Evolutionary conservation across 2,113 vertebrate genomes (phyloP).

Genomic region (Pseudorhombus dupliciocellatus): DNA sequence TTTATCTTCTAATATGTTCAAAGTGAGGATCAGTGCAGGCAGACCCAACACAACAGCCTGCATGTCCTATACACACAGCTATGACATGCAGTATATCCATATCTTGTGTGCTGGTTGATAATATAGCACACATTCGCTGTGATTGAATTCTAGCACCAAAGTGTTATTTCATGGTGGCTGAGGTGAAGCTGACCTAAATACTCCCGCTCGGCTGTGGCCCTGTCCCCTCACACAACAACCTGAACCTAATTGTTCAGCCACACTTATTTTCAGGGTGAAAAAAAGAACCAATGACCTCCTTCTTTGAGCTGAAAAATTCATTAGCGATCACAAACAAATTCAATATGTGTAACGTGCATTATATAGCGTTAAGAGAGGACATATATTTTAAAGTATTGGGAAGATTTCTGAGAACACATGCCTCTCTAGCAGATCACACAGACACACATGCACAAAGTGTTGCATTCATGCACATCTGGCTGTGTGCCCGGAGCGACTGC

Average conservation of each 20-base stretch:
- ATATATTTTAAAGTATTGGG: not conserved
- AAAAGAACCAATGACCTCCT: conserved; percentile 14
- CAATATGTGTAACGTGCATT: not conserved
- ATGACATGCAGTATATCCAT: conserved; percentile 24
- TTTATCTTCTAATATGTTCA: not conserved
- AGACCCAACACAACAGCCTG: no score
- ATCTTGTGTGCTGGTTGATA: conserved; percentile 24
- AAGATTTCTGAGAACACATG: not conserved
- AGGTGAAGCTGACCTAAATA: conserved; percentile 55
- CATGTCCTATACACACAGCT: not conserved
- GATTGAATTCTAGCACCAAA: no score
- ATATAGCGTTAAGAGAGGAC: not conserved
- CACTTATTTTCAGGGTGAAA: conserved; percentile 51
- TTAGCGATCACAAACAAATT: not conserved
- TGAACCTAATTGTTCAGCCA: conserved; percentile 27
- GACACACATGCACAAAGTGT: not conserved
- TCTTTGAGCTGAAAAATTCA: conserved; percentile 8
- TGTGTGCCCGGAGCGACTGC: not conserved
- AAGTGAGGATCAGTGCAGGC: no score
- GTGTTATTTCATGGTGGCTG: conserved; percentile 16
- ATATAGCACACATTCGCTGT: not conserved
- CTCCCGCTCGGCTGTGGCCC: conserved; percentile 48
- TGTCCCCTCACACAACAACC: conserved; percentile 48
- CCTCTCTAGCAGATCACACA: not conserved
- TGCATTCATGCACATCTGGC: conserved; percentile 14